Evolutionary conservation across 23 tunicate species (phyloP).

Genomic region (Phallusia fumigata): DNA sequence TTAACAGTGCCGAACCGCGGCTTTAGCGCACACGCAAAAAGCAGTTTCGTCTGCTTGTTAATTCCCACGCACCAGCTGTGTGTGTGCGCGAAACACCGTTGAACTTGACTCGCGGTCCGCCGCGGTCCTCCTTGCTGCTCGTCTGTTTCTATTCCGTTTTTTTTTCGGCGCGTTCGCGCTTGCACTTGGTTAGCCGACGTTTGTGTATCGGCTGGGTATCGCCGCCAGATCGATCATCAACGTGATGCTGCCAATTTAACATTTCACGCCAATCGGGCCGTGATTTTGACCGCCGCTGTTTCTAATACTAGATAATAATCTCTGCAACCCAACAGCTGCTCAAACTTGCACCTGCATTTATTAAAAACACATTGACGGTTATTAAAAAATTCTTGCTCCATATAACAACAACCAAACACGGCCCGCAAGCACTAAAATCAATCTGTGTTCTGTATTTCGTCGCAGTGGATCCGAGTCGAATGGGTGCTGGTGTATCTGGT

Average conservation of each 20-base stretch:
- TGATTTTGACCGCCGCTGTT: no score
- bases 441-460: conserved; percentile 14
- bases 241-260: no score
- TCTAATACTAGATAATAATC: no score
- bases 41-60: not conserved
- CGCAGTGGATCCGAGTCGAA: conserved; percentile 54
- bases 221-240: not conserved
- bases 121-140: not conserved
- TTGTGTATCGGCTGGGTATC: not conserved
- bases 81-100: not conserved
- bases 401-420: not conserved
- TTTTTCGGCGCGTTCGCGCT: not conserved
- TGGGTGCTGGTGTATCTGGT: conserved; percentile 60
- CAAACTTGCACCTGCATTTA: no score
- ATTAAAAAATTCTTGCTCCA: not conserved
- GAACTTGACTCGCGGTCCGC: not conserved
- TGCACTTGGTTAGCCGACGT: not conserved
- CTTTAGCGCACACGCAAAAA: not conserved
- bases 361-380: no score
- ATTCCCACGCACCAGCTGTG: not conserved
- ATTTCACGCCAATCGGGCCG: no score
- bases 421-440: not conserved
- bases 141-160: not conserved
- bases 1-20: not conserved
- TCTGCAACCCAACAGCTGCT: no score